A percentile compares a stretch with the other conserved stretches of the same genome.
phyloP scores from a whole-genome alignment of 2,888 invertebrate genomes.

The Brachypterus glaber region DNA sequence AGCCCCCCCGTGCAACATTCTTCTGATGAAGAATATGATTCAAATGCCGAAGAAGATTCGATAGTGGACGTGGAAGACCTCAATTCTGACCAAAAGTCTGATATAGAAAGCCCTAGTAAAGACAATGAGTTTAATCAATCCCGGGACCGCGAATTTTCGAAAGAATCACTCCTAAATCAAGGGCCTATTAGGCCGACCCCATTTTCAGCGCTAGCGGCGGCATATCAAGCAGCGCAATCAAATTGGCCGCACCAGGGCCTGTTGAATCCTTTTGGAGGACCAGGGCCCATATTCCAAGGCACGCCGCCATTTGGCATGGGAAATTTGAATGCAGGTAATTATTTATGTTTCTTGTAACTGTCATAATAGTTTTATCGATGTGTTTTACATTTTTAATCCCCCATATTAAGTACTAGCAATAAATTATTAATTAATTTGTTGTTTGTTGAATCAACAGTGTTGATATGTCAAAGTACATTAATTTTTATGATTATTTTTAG shows the following conservation, averaged over 20 bases:
- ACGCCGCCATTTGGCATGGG: conserved; percentile 44
- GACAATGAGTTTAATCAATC: conserved; percentile 37
- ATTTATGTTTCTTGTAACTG: too few relatives aligned
- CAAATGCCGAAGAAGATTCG: conserved; percentile 55
- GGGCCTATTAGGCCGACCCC: conserved; percentile 68
- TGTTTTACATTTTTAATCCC: too few relatives aligned
- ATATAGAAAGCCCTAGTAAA: conserved; percentile 25
- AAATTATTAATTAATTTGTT: too few relatives aligned
- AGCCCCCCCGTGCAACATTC: conserved; percentile 32
- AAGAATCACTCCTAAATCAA: conserved; percentile 39
- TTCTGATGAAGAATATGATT: conserved; percentile 58
- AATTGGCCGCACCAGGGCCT: conserved; percentile 52
- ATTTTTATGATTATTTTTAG: too few relatives aligned
- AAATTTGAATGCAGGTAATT: conserved; percentile 44
- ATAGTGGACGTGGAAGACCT: conserved; percentile 74
- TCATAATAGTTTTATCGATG: too few relatives aligned
- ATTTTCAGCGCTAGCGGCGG: conserved; percentile 64
- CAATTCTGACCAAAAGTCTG: conserved; percentile 45
- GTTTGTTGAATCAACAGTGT: too few relatives aligned
- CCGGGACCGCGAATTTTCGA: conserved; percentile 25
- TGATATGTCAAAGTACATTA: too few relatives aligned
- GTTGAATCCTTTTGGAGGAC: conserved; percentile 47
- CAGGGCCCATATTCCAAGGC: conserved; percentile 58
- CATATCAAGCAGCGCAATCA: conserved; percentile 43
- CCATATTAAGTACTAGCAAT: too few relatives aligned